Conservation (phyloP, 2,113 vertebrate species). For the Alexandromys fortis region DNA sequence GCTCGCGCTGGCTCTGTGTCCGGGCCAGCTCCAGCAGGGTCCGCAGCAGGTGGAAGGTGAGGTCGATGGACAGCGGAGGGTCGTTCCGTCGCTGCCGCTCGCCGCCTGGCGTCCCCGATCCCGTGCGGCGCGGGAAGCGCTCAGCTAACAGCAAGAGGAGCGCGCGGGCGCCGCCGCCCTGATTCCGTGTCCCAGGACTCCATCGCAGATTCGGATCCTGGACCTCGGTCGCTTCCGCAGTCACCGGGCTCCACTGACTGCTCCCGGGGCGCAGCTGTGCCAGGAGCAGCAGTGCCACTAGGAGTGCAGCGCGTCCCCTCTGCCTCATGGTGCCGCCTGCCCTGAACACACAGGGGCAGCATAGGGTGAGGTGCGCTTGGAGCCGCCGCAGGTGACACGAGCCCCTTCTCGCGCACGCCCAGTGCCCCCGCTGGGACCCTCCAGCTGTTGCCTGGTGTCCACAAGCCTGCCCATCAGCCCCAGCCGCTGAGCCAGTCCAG, state of each 20-base stretch:
- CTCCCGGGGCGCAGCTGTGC: slow-evolving; percentile 58
- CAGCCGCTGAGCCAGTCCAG: not conserved
- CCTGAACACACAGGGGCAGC: slow-evolving; percentile 65
- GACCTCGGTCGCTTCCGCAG: not conserved
- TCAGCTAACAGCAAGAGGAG: slow-evolving; percentile 71
- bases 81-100: slow-evolving; percentile 87
- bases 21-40: slow-evolving; percentile 94
- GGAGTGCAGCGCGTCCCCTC: slow-evolving; percentile 43
- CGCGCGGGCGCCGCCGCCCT: slow-evolving; percentile 67
- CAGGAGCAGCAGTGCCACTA: slow-evolving; percentile 70
- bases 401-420: not conserved
- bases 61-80: slow-evolving; percentile 94
- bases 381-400: not conserved
- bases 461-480: slow-evolving; percentile 4
- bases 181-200: slow-evolving; percentile 68
- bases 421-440: not conserved
- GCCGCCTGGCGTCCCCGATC: not conserved
- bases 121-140: slow-evolving; percentile 62
- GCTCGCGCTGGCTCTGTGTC: slow-evolving; percentile 91
- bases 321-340: slow-evolving; percentile 71
- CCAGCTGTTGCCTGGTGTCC: not conserved
- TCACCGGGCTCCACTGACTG: slow-evolving; percentile 37
- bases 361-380: slow-evolving; percentile 57
- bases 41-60: slow-evolving; percentile 95
- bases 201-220: slow-evolving; percentile 76